Conservation (phyloP, 1,140 invertebrate genomes). For the Thaumetopoea pityocampa region DNA sequence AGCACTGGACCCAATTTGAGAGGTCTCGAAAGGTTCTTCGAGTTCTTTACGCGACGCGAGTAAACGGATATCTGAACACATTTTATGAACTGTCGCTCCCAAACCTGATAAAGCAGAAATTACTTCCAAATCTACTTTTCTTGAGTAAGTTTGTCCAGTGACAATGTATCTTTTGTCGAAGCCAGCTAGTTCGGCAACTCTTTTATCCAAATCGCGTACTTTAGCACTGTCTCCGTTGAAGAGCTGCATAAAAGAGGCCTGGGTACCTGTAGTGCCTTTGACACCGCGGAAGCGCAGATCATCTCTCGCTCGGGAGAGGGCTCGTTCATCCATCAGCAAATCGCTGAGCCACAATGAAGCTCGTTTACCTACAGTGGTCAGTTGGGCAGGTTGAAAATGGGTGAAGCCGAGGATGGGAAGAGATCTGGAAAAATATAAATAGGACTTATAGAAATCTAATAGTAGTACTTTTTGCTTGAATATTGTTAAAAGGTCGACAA, state of each 20-base stretch:
- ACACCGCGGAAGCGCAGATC: constrained; percentile 96
- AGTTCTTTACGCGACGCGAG: constrained; percentile 96
- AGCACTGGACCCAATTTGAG: constrained; percentile 95
- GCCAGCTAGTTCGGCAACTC: constrained; percentile 91
- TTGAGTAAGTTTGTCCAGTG: constrained; percentile 97
- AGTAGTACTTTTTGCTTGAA: background rate
- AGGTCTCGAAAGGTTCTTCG: constrained; percentile 97
- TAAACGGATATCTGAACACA: constrained; percentile 94
- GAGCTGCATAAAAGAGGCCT: constrained; percentile 96
- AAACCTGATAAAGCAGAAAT: constrained; percentile 85
- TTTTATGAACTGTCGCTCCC: constrained; percentile 94
- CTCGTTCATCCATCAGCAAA: constrained; percentile 94
- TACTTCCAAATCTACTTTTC: constrained; percentile 95
- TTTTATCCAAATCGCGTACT: constrained; percentile 88
- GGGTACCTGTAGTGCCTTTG: constrained; percentile 98
- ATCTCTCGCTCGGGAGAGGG: constrained; percentile 83
- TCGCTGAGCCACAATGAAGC: constrained; percentile 97
- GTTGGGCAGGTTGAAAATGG: constrained; percentile 97
- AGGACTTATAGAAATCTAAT: constrained; percentile 4
- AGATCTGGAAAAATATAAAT: constrained; percentile 60
- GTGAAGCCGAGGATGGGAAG: constrained; percentile 96
- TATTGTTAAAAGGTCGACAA: background rate
- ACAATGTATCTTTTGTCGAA: constrained; percentile 90
- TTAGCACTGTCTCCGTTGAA: constrained; percentile 93
- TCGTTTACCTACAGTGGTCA: constrained; percentile 98